Evolutionary conservation across 2,113 vertebrate species (phyloP), one percentile per base, ranked within the genome.

Genomic region (Actenoides lindsayi): DNA sequence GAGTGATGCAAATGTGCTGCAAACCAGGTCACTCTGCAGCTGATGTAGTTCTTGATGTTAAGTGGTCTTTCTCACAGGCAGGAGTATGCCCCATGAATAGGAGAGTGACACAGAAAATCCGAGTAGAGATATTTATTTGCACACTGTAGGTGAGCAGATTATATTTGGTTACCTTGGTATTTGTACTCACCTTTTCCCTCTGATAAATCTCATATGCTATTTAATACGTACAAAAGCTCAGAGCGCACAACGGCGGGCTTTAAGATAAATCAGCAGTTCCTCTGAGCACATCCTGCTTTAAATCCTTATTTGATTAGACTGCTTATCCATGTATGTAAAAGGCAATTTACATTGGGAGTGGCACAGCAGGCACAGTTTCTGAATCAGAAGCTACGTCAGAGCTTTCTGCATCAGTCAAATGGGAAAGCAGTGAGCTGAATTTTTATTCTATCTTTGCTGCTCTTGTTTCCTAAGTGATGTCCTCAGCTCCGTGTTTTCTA

Each of bases 281-380:
- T 92, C 86, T 64, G 50, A 81, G 73, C 48, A 57, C 39, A 48
- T 90, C 79, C 80, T 84, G 9, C 83, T 92, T 83, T 93, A 92
- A 94, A 95, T 93, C 86, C 83, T 87, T 81, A 81, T 81, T 93
- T 96, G 73, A 87, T 96, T 89, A 86, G 79, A 78, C 63, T 89
- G 92, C 76, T 94, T 94, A 95, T 88, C 64, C 42, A 44, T 90
- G 79, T 96, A 68, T 90, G 60, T 76, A 83, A 94, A 90, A 93
- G 62, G 76, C 80, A 94, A 16, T 93, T 96, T 95, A 82, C 51
- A 41, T 24, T 44, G 77, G 77, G 79, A 90, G 83, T 89, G 80
- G 73, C 63, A 83, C 86, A 92, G 91, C 89, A 88, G 68, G 59
- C 21, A 3, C 30, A 37, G 62, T 35, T 92, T 89, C 71, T 90